Conservation (phyloP, 2,888 invertebrate genomes). For the Erebia palarica region DNA sequence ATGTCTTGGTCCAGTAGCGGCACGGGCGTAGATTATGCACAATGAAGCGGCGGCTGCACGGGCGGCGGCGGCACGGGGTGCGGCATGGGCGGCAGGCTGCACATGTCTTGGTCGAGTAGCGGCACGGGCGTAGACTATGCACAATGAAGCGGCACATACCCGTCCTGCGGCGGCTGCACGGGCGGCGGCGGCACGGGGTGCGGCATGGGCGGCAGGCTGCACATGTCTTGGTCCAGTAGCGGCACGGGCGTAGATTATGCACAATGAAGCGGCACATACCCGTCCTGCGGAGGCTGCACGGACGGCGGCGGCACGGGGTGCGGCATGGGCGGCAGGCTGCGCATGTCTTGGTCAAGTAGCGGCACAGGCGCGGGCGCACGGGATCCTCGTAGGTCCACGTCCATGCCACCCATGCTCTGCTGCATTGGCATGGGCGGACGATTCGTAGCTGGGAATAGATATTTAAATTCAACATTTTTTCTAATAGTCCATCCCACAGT, state of each 20-base stretch:
- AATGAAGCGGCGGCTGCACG: conserved; percentile 36
- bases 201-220: conserved; percentile 76
- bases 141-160: conserved; percentile 48
- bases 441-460: conserved; percentile 14
- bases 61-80: conserved; percentile 66
- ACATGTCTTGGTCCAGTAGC: conserved; percentile 90
- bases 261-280: conserved; percentile 48
- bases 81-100: conserved; percentile 76
- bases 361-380: conserved; percentile 42
- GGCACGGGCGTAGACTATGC: conserved; percentile 13
- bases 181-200: conserved; percentile 66
- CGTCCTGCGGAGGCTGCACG: conserved; percentile 53
- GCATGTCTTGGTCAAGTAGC: conserved; percentile 90
- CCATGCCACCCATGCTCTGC: conserved; percentile 43
- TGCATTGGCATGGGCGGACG: conserved; percentile 39
- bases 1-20: too few species aligned
- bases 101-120: conserved; percentile 90
- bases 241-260: conserved; percentile 12
- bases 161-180: conserved; percentile 53
- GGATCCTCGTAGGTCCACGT: conserved; percentile 65
- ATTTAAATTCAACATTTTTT: background rate
- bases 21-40: background rate
- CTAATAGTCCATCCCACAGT: too few species aligned
- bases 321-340: conserved; percentile 76
- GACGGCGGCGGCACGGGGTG: conserved; percentile 66